Base-by-base conservation (phyloP, 2,888 invertebrate genomes). In the Sussaba pulchella region DNA sequence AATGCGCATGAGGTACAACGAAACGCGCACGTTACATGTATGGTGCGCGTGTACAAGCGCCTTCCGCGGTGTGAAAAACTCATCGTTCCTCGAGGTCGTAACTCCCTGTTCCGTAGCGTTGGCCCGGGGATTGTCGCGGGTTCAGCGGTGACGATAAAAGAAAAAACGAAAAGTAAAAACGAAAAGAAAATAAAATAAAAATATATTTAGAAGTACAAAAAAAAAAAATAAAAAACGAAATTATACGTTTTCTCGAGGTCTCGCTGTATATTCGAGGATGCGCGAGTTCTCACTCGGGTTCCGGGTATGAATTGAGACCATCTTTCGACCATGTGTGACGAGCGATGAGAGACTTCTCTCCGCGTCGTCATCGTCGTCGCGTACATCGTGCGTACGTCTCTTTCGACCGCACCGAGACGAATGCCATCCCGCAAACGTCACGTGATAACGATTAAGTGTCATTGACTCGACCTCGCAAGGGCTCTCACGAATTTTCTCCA, bases 261-360 rank as follows among this genome's bases (percentile, higher is more conserved):
- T 47, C 47, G 17, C n/a, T 8, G n/a, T 26, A n/a, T 31, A 26
- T 47, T 57, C 45, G 47, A 21, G 36, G 36, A 57, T 39, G 12
- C 12, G 26, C 57, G 59, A 39, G 63, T 64, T 79, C 79, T 71
- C 71, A 61, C 61, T 61, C 59, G 64, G 36, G 75, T 80, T 80
- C 71, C 75, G 75, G 75, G 66, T 76, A 67, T 9, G 14, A 17
- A 50, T 12, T 57, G 80, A 71, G 71, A 80, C 80, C 80, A 80
- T 80, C 66, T 80, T 80, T 72, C 21, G 43, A 80, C 66, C 80
- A 80, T 71, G 57, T 80, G 80, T 52, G 70, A 6, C 2, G 31
- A n/a, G 24, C 41, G 41, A 43, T 10, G 2, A 12, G 52, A 36
- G 31, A 31, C 10, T 19, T 19, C 17, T 17, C 31, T 31, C 31